phyloP scores from a whole-genome alignment of 2,888 invertebrate species.

The Drosophila hamatofila region DNA sequence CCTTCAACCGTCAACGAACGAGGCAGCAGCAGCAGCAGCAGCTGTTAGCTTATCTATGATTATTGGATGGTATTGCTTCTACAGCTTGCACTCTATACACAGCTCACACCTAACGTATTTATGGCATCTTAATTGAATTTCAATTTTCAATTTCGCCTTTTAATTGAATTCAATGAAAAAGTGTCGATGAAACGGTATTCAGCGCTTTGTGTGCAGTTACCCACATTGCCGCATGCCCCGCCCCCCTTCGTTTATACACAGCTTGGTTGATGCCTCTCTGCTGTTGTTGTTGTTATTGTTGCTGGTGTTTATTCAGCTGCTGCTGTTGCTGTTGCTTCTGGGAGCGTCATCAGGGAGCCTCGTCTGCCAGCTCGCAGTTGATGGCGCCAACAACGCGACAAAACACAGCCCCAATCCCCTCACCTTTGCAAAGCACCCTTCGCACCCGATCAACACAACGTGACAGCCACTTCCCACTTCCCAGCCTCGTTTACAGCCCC shows the following conservation, averaged over 20 bases:
- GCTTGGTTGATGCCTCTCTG: constrained; percentile 29
- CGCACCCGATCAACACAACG: background rate
- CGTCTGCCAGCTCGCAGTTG: constrained; percentile 42
- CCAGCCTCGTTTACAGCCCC: constrained; percentile 5
- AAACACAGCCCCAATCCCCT: constrained; percentile 14
- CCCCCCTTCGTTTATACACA: constrained; percentile 4
- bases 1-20: background rate
- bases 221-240: background rate
- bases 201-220: constrained; percentile 53
- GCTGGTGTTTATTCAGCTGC: constrained; percentile 68
- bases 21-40: background rate
- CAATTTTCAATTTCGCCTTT: constrained; percentile 81
- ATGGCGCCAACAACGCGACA: constrained; percentile 62
- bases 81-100: constrained; percentile 34
- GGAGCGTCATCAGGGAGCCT: constrained; percentile 29
- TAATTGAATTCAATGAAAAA: constrained; percentile 82
- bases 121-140: constrained; percentile 82
- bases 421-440: background rate
- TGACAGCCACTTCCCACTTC: background rate
- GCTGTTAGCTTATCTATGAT: constrained; percentile 47
- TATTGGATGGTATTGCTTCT: constrained; percentile 26
- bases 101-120: constrained; percentile 57
- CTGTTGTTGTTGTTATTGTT: constrained; percentile 34
- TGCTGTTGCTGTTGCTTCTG: constrained; percentile 49
- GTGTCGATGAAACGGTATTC: constrained; percentile 79